A percentile compares a stretch with the other conserved stretches of the same genome.
Conservation (phyloP, 2,113 vertebrate genomes). For the Chloropsis cyanopogon region DNA sequence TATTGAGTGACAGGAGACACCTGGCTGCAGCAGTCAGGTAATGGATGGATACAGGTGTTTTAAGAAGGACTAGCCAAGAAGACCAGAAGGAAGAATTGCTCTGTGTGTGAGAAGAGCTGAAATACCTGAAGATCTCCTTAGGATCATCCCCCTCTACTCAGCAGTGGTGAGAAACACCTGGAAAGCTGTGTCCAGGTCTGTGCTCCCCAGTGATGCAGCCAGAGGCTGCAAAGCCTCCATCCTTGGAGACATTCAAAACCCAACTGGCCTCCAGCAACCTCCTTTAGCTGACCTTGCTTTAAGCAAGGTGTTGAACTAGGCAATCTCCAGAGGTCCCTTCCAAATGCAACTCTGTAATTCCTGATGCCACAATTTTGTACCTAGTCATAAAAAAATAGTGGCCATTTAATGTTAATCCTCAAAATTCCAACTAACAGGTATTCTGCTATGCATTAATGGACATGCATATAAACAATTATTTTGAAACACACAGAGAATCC, state of each 20-base stretch:
- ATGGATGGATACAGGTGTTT: background rate
- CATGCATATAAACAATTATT: background rate
- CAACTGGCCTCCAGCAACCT: background rate
- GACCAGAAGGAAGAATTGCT: background rate
- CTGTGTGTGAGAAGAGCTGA: background rate
- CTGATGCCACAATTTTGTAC: background rate
- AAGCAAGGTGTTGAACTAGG: background rate
- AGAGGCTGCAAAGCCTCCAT: background rate
- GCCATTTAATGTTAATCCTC: background rate
- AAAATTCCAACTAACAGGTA: background rate
- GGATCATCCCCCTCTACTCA: background rate
- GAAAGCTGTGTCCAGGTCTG: background rate
- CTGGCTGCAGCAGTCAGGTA: background rate
- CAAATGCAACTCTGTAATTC: background rate
- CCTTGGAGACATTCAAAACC: background rate
- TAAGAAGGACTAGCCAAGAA: background rate
- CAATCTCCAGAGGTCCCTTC: background rate
- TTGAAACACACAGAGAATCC: background rate
- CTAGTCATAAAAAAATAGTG: background rate
- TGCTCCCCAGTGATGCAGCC: background rate
- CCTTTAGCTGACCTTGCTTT: background rate
- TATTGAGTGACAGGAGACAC: background rate
- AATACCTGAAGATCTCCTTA: background rate
- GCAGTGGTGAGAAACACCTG: background rate
- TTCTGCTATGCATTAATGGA: background rate